Base-by-base conservation (phyloP, 2,797 vertebrate genomes). In the Myotis findleyi region DNA sequence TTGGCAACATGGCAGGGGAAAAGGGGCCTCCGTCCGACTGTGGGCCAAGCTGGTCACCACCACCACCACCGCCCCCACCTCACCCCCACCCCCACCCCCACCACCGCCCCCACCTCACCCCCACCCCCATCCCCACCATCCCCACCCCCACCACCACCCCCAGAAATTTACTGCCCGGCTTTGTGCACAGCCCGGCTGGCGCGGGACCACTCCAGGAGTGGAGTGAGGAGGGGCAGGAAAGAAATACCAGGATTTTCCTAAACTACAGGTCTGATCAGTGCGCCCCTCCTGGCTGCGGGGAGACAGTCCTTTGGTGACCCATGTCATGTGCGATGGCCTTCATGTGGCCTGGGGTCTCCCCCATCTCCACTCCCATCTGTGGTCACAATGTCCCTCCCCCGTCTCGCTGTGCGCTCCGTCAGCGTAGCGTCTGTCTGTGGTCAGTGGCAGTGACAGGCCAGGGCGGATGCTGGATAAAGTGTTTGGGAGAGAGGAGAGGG, bases 311-410 rank as follows among this genome's bases (percentile, higher is more conserved):
- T 5, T 4, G 0, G 62, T 53, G 55, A 59, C 14, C n/a, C 5
- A 0, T 2, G 25, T 73, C 30, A 13, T n/a, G 25, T 10, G 0
- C 17, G 1, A 0, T 0, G 27, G 55, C 14, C 59, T 59, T 36
- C n/a, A 0, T 0, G 72, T 12, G 36, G 57, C 55, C 21, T 7
- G n/a, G 25, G 33, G 33, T 23, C 57, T 69, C 38, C 66, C 66
- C 6, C 57, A 5, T 23, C 59, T 33, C 66, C 0, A 4, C 66
- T 30, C 62, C 20, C 18, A 3, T 0, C 13, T 2, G 23, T 6
- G 64, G 55, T 13, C 17, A 1, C 6, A 1, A 11, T 18, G 53
- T 17, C 72, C 57, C 47, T 2, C 23, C 47, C 53, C 41, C 55
- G 0, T 4, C 7, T 21, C 57, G 9, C 90, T 2, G 11, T 10